Evolutionary conservation across 2,888 invertebrate genomes (phyloP).

Genomic region (Myathropa florea): DNA sequence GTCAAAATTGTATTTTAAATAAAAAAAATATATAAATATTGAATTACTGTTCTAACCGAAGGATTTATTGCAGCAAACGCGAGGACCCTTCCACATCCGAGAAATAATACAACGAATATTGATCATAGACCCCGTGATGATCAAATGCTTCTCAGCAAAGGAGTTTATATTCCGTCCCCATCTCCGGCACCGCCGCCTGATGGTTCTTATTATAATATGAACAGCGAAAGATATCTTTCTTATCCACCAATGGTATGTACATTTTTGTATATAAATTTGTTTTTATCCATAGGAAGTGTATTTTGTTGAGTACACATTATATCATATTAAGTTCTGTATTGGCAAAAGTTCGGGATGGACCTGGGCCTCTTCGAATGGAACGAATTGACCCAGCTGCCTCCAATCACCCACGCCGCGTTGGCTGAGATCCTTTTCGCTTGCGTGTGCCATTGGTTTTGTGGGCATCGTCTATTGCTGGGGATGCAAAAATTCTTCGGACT

Average conservation of each 20-base stretch:
- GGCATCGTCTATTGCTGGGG: no score
- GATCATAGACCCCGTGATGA: constrained; percentile 79
- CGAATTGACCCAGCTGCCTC: no score
- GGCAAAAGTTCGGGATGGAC: no score
- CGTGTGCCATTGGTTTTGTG: no score
- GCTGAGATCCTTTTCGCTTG: no score
- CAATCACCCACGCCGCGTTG: no score
- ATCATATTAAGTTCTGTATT: no score
- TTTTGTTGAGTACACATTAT: no score
- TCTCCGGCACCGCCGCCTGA: constrained; percentile 89
- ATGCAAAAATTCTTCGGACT: no score
- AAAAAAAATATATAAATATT: not conserved
- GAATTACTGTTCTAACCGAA: not conserved
- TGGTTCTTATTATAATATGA: constrained; percentile 90
- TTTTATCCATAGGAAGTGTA: not conserved
- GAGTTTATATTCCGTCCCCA: constrained; percentile 81
- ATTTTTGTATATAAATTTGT: not conserved
- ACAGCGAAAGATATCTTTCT: constrained; percentile 89
- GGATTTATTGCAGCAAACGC: constrained; percentile 76
- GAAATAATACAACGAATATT: constrained; percentile 77
- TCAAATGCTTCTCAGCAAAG: constrained; percentile 80
- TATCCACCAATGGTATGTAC: constrained; percentile 85
- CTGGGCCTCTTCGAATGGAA: no score
- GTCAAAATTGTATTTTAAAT: not conserved
- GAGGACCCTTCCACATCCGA: constrained; percentile 80